phyloP scores from a whole-genome alignment of 2,888 invertebrate genomes.

The Neocrepidodera transversa region DNA sequence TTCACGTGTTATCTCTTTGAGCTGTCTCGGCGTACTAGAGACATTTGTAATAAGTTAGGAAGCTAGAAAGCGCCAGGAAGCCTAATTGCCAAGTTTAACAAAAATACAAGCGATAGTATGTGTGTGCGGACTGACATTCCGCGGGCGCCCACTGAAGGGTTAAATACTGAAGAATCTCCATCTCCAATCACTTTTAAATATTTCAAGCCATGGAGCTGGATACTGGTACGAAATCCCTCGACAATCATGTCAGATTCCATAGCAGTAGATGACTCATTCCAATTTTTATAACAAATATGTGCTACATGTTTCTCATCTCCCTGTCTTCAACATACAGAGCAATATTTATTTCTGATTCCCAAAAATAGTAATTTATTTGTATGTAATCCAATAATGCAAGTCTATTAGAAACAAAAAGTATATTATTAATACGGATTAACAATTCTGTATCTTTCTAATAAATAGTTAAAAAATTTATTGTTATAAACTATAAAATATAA shows the following conservation, averaged over 20 bases:
- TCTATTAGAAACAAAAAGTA: conserved; percentile 5
- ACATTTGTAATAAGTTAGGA: too few species aligned
- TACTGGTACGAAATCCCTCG: conserved; percentile 33
- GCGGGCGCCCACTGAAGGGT: conserved; percentile 19
- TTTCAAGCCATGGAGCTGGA: conserved; percentile 32
- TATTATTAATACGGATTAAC: not conserved
- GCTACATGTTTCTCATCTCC: not conserved
- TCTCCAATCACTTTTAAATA: conserved; percentile 34
- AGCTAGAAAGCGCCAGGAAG: too few species aligned
- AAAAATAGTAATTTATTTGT: conserved; percentile 24
- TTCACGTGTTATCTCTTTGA: too few species aligned
- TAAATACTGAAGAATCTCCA: conserved; percentile 25
- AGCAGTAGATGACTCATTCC: conserved; percentile 25
- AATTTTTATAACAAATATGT: conserved; percentile 35
- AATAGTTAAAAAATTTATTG: not conserved
- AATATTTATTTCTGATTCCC: conserved; percentile 30
- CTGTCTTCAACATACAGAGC: conserved; percentile 13
- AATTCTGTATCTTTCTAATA: not conserved
- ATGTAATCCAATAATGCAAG: conserved; percentile 22
- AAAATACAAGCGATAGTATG: too few species aligned
- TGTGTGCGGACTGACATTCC: too few species aligned
- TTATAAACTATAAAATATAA: not conserved
- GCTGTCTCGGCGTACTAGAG: too few species aligned
- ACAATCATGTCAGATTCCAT: conserved; percentile 36
- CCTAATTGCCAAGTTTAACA: too few species aligned